A percentile compares a stretch with the other conserved stretches of the same genome.
Evolutionary conservation across 2,113 vertebrate genomes (phyloP).

Genomic region (Indri indri): DNA sequence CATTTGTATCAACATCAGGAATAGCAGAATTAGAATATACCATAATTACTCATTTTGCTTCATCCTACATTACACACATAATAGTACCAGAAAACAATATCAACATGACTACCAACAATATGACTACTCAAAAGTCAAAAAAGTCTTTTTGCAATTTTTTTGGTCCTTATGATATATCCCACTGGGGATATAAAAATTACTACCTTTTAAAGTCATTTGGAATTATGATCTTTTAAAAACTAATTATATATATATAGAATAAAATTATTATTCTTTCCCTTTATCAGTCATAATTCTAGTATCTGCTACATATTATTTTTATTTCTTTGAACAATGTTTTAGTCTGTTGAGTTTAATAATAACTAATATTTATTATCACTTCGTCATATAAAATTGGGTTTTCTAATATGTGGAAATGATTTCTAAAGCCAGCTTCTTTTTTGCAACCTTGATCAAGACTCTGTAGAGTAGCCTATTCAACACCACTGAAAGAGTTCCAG

Average conservation of each 20-base stretch:
- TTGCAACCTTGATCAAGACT: background rate
- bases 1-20: background rate
- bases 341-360: background rate
- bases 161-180: background rate
- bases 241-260: background rate
- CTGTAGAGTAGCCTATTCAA: background rate
- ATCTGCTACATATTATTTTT: background rate
- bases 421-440: background rate
- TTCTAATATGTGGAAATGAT: background rate
- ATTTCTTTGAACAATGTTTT: background rate
- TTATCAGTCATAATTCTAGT: background rate
- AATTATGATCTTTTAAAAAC: slow-evolving; percentile 1
- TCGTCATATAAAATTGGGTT: background rate
- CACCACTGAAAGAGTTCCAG: background rate
- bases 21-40: background rate
- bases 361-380: background rate
- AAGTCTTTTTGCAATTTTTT: background rate
- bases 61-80: background rate
- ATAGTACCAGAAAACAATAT: background rate
- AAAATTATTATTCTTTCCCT: background rate
- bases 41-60: background rate
- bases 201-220: background rate
- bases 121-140: background rate
- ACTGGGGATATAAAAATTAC: background rate
- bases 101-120: background rate